Evolutionary conservation across 2,888 invertebrate genomes (phyloP).

Genomic region (Clostera curtula): DNA sequence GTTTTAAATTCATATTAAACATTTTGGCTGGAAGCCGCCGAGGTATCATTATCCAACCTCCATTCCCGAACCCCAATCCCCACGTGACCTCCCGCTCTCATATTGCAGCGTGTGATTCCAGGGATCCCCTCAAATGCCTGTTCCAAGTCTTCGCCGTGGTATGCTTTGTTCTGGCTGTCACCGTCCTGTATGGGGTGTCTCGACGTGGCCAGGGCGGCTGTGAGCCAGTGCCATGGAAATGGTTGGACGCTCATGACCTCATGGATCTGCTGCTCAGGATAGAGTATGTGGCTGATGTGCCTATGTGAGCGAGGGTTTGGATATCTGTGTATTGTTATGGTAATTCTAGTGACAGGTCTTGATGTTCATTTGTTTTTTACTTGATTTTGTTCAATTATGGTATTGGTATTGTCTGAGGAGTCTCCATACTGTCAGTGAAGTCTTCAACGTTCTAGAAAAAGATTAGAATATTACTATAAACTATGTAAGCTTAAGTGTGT

Average conservation of each 20-base stretch:
- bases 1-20: no score
- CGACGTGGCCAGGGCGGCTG: slow-evolving; percentile 19
- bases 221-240: slow-evolving; percentile 47
- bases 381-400: neutral
- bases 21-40: no score
- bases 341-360: neutral
- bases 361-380: neutral
- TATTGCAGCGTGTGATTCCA: slow-evolving; percentile 49
- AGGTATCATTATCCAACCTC: neutral
- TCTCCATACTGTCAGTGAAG: no score
- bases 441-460: no score
- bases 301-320: slow-evolving; percentile 37
- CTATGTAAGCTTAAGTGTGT: no score
- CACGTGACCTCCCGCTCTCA: slow-evolving; percentile 21
- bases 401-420: no score
- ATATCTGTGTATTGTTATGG: neutral
- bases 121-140: slow-evolving; percentile 55
- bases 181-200: slow-evolving; percentile 39
- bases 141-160: slow-evolving; percentile 60
- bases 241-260: slow-evolving; percentile 54
- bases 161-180: slow-evolving; percentile 51
- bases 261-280: slow-evolving; percentile 53
- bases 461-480: no score
- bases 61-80: slow-evolving; percentile 1
- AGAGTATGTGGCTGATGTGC: slow-evolving; percentile 62